phyloP scores from a whole-genome alignment of 2,888 invertebrate species.

The Ophion slaviceki region DNA sequence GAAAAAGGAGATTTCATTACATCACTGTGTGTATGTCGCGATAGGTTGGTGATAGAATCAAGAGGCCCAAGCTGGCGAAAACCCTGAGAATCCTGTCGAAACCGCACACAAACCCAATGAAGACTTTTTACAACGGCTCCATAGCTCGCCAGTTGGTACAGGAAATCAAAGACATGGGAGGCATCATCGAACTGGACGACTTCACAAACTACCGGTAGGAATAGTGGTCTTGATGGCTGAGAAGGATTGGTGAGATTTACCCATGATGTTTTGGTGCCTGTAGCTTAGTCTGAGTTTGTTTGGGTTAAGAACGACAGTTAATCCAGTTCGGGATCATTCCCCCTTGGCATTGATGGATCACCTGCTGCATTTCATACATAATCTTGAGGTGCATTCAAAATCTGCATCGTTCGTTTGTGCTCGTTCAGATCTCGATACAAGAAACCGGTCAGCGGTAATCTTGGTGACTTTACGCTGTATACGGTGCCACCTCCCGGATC shows the following conservation, averaged over 20 bases:
- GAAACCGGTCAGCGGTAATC: slow-evolving; percentile 85
- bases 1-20: background rate
- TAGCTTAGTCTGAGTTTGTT: background rate
- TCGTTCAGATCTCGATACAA: slow-evolving; percentile 79
- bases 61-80: slow-evolving; percentile 1
- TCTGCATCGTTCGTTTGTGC: no score
- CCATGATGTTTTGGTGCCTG: no score
- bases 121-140: slow-evolving; percentile 88
- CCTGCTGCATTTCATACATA: no score
- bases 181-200: slow-evolving; percentile 92
- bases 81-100: background rate
- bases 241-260: no score
- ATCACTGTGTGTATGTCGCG: background rate
- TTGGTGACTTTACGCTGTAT: slow-evolving; percentile 88
- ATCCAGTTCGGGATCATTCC: no score
- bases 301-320: background rate
- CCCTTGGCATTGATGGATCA: no score
- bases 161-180: slow-evolving; percentile 89
- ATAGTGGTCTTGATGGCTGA: slow-evolving; percentile 76
- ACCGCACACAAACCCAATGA: background rate
- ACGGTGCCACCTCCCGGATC: slow-evolving; percentile 94
- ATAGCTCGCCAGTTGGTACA: slow-evolving; percentile 87
- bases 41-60: slow-evolving; percentile 3
- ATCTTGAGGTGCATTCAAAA: no score
- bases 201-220: slow-evolving; percentile 88